Percentiles rank a stretch among this genome's conserved stretches.
Conservation (phyloP, 2,797 vertebrate genomes). For the Haliaeetus vocifer region DNA sequence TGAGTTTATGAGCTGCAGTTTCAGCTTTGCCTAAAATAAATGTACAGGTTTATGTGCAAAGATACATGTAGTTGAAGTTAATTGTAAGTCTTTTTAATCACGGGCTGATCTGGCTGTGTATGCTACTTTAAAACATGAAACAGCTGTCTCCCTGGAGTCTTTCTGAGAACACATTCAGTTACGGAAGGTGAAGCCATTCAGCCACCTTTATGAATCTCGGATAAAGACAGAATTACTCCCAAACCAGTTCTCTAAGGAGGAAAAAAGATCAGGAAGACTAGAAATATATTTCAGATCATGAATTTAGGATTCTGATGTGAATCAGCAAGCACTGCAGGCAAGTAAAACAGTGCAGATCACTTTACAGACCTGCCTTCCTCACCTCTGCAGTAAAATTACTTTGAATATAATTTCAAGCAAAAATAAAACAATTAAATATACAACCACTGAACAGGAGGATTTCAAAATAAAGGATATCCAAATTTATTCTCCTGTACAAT, state of each 20-base stretch:
- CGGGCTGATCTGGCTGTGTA: background rate
- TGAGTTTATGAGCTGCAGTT: background rate
- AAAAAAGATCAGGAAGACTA: background rate
- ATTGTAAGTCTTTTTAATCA: background rate
- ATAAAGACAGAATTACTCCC: background rate
- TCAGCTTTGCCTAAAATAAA: background rate
- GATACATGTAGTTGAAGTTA: background rate
- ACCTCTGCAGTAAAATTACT: background rate
- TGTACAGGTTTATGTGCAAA: background rate
- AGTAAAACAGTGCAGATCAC: background rate
- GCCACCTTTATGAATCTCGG: background rate
- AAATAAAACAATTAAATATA: background rate
- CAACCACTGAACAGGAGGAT: background rate
- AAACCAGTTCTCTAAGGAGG: background rate
- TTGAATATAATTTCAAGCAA: background rate
- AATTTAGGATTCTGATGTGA: background rate
- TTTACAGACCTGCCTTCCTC: background rate
- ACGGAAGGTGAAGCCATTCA: background rate
- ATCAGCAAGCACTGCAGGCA: background rate
- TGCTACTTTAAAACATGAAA: background rate
- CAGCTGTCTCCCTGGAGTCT: background rate
- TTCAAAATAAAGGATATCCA: background rate
- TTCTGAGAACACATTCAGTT: fast-evolving
- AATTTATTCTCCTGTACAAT: background rate
- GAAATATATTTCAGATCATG: background rate